Evolutionary conservation across 2,113 vertebrate genomes (phyloP).

Genomic region (Willisornis vidua): DNA sequence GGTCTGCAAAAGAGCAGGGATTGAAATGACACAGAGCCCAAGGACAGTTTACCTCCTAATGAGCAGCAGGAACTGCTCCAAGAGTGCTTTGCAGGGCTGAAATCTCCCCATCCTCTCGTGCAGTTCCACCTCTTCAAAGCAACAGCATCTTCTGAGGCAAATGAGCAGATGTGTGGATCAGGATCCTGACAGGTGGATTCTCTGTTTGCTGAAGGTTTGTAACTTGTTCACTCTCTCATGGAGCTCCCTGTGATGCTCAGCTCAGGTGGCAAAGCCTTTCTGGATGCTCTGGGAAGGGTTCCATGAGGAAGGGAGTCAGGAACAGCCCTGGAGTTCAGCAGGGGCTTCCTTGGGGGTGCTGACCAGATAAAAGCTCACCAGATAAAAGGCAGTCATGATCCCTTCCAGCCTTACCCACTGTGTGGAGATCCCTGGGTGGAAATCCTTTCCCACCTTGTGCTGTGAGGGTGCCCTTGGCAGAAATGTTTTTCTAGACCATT

Average conservation of each 20-base stretch:
- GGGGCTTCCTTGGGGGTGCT: not conserved
- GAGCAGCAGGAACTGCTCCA: conserved; percentile 74
- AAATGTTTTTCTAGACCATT: not conserved
- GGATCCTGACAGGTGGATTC: conserved; percentile 76
- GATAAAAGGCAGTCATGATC: not conserved
- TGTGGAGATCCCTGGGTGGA: not conserved
- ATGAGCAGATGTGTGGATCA: conserved; percentile 76
- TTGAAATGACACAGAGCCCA: conserved; percentile 78
- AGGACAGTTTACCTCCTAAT: conserved; percentile 85
- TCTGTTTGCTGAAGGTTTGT: conserved; percentile 77
- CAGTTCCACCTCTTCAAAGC: conserved; percentile 66
- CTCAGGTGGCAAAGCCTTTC: conserved; percentile 47
- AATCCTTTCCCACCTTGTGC: not conserved
- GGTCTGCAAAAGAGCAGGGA: conserved; percentile 77
- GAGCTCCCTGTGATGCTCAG: conserved; percentile 66
- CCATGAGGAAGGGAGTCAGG: not conserved
- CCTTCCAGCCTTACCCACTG: not conserved
- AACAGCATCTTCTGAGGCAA: conserved; percentile 77
- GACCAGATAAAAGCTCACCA: not conserved
- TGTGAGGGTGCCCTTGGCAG: not conserved
- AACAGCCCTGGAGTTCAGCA: not conserved
- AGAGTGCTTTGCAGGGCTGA: conserved; percentile 51
- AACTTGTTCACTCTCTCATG: conserved; percentile 66
- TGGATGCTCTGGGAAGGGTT: conserved; percentile 36
- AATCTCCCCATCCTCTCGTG: conserved; percentile 64